Conservation (phyloP, 2,888 invertebrate genomes). For the Theretra japonica region DNA sequence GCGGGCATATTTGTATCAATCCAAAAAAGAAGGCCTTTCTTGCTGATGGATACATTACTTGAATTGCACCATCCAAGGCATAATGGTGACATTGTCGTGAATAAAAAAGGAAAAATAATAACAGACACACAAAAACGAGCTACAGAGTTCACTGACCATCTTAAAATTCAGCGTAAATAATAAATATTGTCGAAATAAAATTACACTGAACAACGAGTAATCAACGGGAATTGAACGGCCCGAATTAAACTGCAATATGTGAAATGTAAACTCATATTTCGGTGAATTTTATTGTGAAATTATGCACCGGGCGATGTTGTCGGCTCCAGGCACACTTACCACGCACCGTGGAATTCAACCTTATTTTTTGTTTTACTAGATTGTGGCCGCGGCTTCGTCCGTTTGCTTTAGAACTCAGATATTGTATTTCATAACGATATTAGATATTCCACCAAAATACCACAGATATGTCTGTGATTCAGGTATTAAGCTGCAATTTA, state of each 20-base stretch:
- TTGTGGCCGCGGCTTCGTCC: too few species aligned
- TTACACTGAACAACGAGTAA: neutral
- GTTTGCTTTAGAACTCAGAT: too few species aligned
- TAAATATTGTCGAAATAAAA: slow-evolving; percentile 4
- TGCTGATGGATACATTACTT: too few species aligned
- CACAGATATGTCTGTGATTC: too few species aligned
- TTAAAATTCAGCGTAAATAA: neutral
- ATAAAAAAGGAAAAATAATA: too few species aligned
- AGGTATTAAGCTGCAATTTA: too few species aligned
- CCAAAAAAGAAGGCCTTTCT: too few species aligned
- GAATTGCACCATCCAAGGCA: neutral
- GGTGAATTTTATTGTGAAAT: neutral
- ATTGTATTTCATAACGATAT: too few species aligned
- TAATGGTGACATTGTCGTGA: too few species aligned
- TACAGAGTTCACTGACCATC: neutral
- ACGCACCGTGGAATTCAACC: neutral
- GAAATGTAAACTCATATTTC: neutral
- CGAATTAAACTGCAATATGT: slow-evolving; percentile 7
- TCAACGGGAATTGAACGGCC: neutral
- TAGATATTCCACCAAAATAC: too few species aligned
- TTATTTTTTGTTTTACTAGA: too few species aligned
- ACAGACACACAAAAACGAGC: neutral
- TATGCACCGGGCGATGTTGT: slow-evolving; percentile 2
- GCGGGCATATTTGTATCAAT: too few species aligned
- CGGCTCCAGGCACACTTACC: neutral